Conservation (phyloP, 1,140 invertebrate species). For the Planococcus citri region DNA sequence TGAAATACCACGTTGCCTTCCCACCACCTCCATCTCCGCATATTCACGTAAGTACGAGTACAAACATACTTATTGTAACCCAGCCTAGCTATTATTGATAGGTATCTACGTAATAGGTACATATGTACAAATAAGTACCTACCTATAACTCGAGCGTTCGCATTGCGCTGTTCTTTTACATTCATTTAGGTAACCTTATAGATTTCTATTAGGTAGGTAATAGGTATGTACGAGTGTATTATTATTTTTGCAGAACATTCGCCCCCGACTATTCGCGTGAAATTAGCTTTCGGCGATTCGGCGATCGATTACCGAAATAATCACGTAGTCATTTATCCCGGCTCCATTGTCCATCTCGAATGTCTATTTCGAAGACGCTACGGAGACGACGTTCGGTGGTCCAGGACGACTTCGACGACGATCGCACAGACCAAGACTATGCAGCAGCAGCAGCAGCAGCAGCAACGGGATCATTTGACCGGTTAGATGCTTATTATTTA, state of each 20-base stretch:
- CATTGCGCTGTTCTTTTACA: too few species aligned
- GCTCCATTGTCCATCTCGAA: slow-evolving; percentile 68
- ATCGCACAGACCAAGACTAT: slow-evolving; percentile 30
- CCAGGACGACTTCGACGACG: slow-evolving; percentile 80
- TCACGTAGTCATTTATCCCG: slow-evolving; percentile 63
- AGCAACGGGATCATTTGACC: slow-evolving; percentile 33
- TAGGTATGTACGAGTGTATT: too few species aligned
- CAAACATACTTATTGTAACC: neutral
- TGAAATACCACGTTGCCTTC: slow-evolving; percentile 59
- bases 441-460: too few species aligned
- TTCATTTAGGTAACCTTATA: too few species aligned
- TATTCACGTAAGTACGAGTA: slow-evolving; percentile 54
- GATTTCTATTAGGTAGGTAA: too few species aligned
- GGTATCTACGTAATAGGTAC: too few species aligned
- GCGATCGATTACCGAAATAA: slow-evolving; percentile 58
- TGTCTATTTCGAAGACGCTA: slow-evolving; percentile 60
- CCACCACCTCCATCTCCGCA: slow-evolving; percentile 66
- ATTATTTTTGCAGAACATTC: slow-evolving; percentile 50
- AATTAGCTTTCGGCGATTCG: slow-evolving; percentile 62
- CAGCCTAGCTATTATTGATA: neutral
- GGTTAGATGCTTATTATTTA: slow-evolving; percentile 38
- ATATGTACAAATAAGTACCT: too few species aligned
- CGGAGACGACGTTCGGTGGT: slow-evolving; percentile 75
- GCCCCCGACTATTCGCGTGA: slow-evolving; percentile 69
- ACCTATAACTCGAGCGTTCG: too few species aligned